A percentile compares a stretch with the other conserved stretches of the same genome.
These are phyloP conservation scores for Scaptomyza reducta DNA, from an alignment of 2,888 invertebrate species.

Conservation along the genomic window DNA sequence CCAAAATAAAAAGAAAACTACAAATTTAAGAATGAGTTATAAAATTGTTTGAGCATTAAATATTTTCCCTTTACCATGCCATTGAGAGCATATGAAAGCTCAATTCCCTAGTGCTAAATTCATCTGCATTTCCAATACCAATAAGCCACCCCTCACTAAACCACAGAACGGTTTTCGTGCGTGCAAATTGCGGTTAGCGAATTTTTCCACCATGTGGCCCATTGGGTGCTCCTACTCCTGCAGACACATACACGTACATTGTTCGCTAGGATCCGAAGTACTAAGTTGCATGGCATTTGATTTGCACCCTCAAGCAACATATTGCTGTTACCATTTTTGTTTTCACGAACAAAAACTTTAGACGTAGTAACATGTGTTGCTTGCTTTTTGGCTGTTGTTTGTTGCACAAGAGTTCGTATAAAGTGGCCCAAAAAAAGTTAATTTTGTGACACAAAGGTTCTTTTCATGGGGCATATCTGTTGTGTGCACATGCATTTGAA, in stretches of 20 bases:
- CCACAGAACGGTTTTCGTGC: conserved; percentile 48
- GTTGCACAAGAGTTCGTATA: conserved; percentile 39
- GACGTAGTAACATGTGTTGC: conserved; percentile 57
- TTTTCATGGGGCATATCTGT: conserved; percentile 25
- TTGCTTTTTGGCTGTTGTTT: conserved; percentile 3
- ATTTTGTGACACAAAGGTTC: conserved; percentile 9
- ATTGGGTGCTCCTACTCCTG: background rate
- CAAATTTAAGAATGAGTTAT: conserved; percentile 24
- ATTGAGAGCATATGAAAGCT: conserved; percentile 16
- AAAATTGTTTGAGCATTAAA: conserved; percentile 18
- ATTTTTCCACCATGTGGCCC: conserved; percentile 10
- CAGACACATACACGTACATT: background rate
- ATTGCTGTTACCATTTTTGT: conserved; percentile 46
- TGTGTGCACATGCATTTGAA: background rate
- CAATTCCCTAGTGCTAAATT: conserved; percentile 51
- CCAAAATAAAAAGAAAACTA: conserved; percentile 1
- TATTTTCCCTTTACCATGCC: conserved; percentile 9
- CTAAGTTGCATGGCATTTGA: conserved; percentile 54
- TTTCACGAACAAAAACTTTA: conserved; percentile 49
- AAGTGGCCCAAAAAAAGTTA: conserved; percentile 11
- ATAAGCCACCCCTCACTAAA: conserved; percentile 15
- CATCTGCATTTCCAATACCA: conserved; percentile 54
- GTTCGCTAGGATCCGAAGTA: background rate
- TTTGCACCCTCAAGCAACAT: conserved; percentile 42
- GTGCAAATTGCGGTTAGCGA: conserved; percentile 67